Conservation (phyloP, 2,797 vertebrate genomes). For the Myotis pilosus region DNA sequence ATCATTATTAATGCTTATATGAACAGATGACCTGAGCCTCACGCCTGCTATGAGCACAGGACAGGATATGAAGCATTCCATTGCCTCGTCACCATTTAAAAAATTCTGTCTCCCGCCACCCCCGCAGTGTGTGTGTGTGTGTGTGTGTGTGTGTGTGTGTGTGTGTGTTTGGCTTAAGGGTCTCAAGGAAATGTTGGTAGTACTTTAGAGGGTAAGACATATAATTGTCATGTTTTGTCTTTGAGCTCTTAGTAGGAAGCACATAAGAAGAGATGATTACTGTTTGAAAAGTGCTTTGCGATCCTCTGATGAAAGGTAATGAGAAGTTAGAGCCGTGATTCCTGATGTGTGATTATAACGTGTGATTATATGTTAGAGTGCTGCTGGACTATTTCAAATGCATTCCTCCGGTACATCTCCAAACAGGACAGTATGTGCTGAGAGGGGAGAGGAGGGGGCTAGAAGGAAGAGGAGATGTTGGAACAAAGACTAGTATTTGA, state of each 20-base stretch:
- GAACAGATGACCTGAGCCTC: neutral
- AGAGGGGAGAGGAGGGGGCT: neutral
- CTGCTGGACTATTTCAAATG: neutral
- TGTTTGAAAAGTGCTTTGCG: conserved; percentile 44
- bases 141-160: neutral
- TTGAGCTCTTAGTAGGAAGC: conserved; percentile 28
- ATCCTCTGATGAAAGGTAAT: conserved; percentile 42
- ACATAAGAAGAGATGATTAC: conserved; percentile 5
- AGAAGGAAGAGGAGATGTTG: neutral
- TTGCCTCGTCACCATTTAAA: neutral
- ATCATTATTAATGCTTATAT: neutral
- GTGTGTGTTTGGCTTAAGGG: neutral
- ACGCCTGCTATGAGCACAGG: neutral
- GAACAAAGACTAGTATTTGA: neutral
- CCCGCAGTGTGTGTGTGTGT: neutral
- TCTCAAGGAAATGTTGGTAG: neutral
- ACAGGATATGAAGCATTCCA: neutral
- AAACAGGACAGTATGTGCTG: neutral
- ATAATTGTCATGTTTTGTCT: conserved; percentile 12
- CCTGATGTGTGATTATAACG: neutral
- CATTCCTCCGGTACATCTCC: neutral
- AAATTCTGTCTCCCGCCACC: neutral
- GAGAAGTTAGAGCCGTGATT: neutral
- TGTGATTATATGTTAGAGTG: conserved; percentile 4
- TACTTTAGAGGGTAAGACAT: neutral